Percentiles rank a stretch among this genome's conserved stretches.
These are phyloP conservation scores for Tachystola acroxantha DNA, from an alignment of 2,888 invertebrate genomes.

Conservation along the genomic window DNA sequence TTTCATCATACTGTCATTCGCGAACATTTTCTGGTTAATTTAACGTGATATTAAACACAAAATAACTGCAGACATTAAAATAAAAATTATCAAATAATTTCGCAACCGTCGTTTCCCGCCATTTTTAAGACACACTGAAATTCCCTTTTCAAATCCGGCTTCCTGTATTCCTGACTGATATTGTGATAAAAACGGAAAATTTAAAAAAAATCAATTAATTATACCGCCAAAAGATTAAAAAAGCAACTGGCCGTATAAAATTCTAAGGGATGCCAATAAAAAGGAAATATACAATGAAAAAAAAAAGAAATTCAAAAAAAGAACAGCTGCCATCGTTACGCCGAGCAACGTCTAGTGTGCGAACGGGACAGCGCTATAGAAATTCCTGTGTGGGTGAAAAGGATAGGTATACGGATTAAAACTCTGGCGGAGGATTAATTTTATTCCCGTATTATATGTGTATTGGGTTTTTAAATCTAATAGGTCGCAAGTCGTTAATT, in stretches of 20 bases:
- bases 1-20: too few species aligned
- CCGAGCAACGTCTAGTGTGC: conserved; percentile 37
- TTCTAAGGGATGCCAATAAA: conserved; percentile 63
- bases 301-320: conserved; percentile 48
- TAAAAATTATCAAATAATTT: too few species aligned
- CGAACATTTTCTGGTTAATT: too few species aligned
- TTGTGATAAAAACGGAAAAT: conserved; percentile 1
- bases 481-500: conserved; percentile 51
- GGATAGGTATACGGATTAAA: conserved; percentile 53
- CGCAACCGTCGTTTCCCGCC: too few species aligned
- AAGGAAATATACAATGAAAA: conserved; percentile 52
- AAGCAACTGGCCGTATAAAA: conserved; percentile 61
- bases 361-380: conserved; percentile 32
- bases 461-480: conserved; percentile 50
- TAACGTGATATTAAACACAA: too few species aligned
- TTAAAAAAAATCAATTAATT: conserved; percentile 44
- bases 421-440: conserved; percentile 54
- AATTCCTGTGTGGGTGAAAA: conserved; percentile 28
- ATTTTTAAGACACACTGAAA: too few species aligned
- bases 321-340: conserved; percentile 70
- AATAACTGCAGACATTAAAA: too few species aligned
- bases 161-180: neutral
- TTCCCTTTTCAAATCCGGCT: neutral
- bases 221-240: conserved; percentile 55
- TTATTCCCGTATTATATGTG: conserved; percentile 61